phyloP scores from a whole-genome alignment of 2,888 invertebrate genomes.

The Andricus quercusramuli region DNA sequence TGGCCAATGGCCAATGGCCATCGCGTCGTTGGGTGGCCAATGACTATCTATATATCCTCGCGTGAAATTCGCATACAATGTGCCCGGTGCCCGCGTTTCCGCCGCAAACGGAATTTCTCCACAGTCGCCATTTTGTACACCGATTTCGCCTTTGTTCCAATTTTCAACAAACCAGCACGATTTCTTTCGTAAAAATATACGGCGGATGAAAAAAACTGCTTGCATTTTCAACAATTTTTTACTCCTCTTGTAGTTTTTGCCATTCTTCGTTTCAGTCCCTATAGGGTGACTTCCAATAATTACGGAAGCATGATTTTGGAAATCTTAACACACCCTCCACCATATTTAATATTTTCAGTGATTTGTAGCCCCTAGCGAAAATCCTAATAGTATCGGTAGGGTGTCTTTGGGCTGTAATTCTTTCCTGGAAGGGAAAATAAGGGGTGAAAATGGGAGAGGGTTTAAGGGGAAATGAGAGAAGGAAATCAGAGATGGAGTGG shows the following conservation, averaged over 20 bases:
- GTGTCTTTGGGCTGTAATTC: too few relatives aligned
- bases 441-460: too few relatives aligned
- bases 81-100: slow-evolving; percentile 13
- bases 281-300: too few relatives aligned
- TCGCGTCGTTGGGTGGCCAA: slow-evolving; percentile 37
- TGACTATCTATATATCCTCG: slow-evolving; percentile 34
- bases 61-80: slow-evolving; percentile 42
- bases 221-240: background rate
- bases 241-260: background rate
- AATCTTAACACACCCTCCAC: too few relatives aligned
- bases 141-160: slow-evolving; percentile 28
- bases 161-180: slow-evolving; percentile 25
- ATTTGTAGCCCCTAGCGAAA: too few relatives aligned
- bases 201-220: background rate
- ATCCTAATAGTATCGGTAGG: too few relatives aligned
- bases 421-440: too few relatives aligned
- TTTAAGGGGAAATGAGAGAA: too few relatives aligned
- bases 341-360: too few relatives aligned
- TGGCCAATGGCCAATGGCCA: slow-evolving; percentile 32
- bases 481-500: too few relatives aligned
- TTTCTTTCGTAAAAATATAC: background rate
- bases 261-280: too few relatives aligned
- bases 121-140: slow-evolving; percentile 33
- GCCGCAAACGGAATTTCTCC: slow-evolving; percentile 33
- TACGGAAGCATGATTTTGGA: too few relatives aligned